Base-by-base conservation (phyloP, 1,140 invertebrate species). In the Tetramorium parvispinum region DNA sequence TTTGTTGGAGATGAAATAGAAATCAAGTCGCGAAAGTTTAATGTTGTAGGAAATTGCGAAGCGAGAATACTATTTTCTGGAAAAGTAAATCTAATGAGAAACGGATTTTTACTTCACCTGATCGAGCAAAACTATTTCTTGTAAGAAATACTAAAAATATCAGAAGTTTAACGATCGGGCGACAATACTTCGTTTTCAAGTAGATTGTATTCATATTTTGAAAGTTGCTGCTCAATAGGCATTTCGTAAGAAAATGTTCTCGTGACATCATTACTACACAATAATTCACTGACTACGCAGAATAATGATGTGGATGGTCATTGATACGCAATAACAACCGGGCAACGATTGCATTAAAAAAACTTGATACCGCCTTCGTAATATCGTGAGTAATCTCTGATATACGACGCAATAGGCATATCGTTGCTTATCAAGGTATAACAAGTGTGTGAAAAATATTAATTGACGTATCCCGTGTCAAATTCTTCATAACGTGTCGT, bases 271-370 rank as follows among this genome's bases (percentile, higher is more conserved):
- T 87, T 87, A 66, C 65, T 43, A 73, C 11, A 66, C 51, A 53
- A 75, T 83, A 89, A 89, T 89, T 68, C 63, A 75, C 55, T 77
- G 85, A 89, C 85, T 78, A 83, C 75, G 65, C 71, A 57, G 71
- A 77, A 87, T 65, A 59, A 89, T 79, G 32, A 87, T 13, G 76
- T 27, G 49, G 2, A 13, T 43, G 49, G 70, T 24, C 49, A 71
- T 8, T 37, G 37, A 46, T 32, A 82, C 1, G 18, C 66, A 27
- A 49, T 11, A 13, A 37, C 59, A 24, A 16, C 18, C 27, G n/a
- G 4, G 21, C 5, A n/a, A 61, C 5, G 27, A 61, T 70, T 53
- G 32, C 21, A 10, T 71, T 32, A 66, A 82, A 82, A 71, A 82
- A 71, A 57, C 40, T 46, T 59, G 43, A 79, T 59, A 59, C 73